phyloP scores from a whole-genome alignment of 2,888 invertebrate species.

The Meandrusa payeni region DNA sequence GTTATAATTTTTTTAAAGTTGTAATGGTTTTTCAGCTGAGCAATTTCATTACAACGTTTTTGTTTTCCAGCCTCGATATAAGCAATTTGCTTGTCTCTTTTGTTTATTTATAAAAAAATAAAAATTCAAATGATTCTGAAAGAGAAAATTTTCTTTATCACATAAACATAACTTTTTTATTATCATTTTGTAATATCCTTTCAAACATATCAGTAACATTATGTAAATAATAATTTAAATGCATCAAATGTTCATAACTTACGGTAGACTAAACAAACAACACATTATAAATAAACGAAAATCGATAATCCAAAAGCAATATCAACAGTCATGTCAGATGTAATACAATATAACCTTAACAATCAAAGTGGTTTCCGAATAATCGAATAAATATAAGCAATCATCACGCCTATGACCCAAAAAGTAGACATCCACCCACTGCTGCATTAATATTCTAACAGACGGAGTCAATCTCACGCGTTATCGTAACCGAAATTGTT shows the following conservation, averaged over 20 bases:
- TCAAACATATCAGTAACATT: background rate
- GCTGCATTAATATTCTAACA: conserved; percentile 47
- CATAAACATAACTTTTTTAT: no score
- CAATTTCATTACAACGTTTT: no score
- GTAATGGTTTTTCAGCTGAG: no score
- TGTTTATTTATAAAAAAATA: no score
- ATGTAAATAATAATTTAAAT: conserved; percentile 2
- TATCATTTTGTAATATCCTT: no score
- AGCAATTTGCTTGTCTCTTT: no score
- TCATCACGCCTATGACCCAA: conserved; percentile 7
- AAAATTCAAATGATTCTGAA: no score
- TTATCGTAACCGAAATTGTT: conserved; percentile 44
- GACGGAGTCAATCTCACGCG: conserved; percentile 61
- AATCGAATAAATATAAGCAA: conserved; percentile 15
- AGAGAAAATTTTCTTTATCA: no score
- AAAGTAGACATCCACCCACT: conserved; percentile 45
- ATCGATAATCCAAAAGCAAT: conserved; percentile 13
- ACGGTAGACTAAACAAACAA: conserved; percentile 13
- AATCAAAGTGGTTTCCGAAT: conserved; percentile 4
- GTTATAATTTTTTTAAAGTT: no score
- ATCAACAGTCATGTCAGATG: conserved; percentile 4
- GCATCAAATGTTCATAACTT: conserved; percentile 14
- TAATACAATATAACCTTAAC: conserved; percentile 14
- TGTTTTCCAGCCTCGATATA: no score
- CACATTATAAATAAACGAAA: conserved; percentile 10